phyloP scores from a whole-genome alignment of 1,140 invertebrate species.

The Drosophila parabipectinata region DNA sequence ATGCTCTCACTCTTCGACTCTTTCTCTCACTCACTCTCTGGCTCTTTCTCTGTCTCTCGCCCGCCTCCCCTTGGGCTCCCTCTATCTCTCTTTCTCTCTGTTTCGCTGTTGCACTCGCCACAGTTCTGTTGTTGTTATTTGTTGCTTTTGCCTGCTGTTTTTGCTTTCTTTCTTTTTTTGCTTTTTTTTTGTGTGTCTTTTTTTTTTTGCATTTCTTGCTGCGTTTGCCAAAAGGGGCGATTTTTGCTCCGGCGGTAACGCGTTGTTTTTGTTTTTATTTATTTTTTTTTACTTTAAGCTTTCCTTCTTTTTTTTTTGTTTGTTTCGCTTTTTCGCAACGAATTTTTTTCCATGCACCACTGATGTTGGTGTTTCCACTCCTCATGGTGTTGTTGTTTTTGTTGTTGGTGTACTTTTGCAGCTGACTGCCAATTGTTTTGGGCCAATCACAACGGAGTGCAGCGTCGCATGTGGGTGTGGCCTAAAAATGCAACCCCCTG shows the following conservation, averaged over 20 bases:
- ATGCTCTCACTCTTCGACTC: slow-evolving; percentile 7
- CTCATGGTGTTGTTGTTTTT: slow-evolving; percentile 22
- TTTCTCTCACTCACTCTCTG: slow-evolving; percentile 8
- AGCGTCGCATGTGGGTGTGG: slow-evolving; percentile 83
- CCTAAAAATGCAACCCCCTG: slow-evolving; percentile 83
- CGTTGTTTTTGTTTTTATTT: neutral
- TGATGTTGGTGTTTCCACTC: slow-evolving; percentile 23
- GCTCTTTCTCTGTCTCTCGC: slow-evolving; percentile 6
- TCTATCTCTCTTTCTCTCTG: slow-evolving; percentile 16
- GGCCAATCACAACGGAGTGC: slow-evolving; percentile 83
- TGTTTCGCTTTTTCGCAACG: slow-evolving; percentile 53
- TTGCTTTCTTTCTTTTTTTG: slow-evolving; percentile 17
- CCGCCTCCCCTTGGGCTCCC: slow-evolving; percentile 3
- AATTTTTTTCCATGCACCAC: slow-evolving; percentile 4
- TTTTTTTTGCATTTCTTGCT: slow-evolving; percentile 37
- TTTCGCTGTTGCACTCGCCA: slow-evolving; percentile 29
- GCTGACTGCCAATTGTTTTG: slow-evolving; percentile 81
- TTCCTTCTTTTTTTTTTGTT: slow-evolving; percentile 25
- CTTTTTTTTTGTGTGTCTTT: slow-evolving; percentile 12
- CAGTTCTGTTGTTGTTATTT: slow-evolving; percentile 3
- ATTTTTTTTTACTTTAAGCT: slow-evolving; percentile 1
- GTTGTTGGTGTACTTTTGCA: slow-evolving; percentile 61
- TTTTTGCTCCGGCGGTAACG: slow-evolving; percentile 59
- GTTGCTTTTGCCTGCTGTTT: neutral
- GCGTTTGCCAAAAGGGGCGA: slow-evolving; percentile 65